phyloP scores from a whole-genome alignment of 1,140 invertebrate genomes.

The Zaprionus africanus region DNA sequence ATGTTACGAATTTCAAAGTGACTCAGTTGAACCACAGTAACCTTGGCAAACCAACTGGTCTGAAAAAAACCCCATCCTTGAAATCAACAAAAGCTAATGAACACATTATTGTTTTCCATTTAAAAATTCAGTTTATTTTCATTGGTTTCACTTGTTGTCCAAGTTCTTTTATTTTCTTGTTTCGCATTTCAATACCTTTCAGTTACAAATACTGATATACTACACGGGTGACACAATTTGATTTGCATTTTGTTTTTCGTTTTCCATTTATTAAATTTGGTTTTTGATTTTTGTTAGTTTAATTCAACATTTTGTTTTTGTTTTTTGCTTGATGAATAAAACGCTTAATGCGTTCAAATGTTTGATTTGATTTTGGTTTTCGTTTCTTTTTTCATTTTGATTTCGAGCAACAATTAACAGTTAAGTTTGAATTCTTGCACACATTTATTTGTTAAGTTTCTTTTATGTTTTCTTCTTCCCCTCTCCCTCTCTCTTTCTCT shows the following conservation, averaged over 20 bases:
- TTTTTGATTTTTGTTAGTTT: slow-evolving; percentile 47
- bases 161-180: slow-evolving; percentile 58
- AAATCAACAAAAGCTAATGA: slow-evolving; percentile 10
- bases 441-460: slow-evolving; percentile 47
- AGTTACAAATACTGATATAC: slow-evolving; percentile 81
- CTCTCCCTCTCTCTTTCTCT: slow-evolving; percentile 6
- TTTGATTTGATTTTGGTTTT: slow-evolving; percentile 59
- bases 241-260: slow-evolving; percentile 63
- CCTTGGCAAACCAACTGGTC: neutral
- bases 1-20: neutral
- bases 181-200: slow-evolving; percentile 65
- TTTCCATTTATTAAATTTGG: slow-evolving; percentile 52
- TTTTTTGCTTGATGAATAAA: slow-evolving; percentile 70
- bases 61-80: neutral
- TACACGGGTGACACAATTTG: slow-evolving; percentile 79
- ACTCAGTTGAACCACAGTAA: neutral
- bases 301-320: slow-evolving; percentile 64
- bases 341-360: slow-evolving; percentile 76
- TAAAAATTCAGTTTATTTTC: slow-evolving; percentile 81
- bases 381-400: slow-evolving; percentile 48
- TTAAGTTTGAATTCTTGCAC: slow-evolving; percentile 74
- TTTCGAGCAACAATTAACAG: slow-evolving; percentile 79
- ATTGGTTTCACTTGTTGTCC: slow-evolving; percentile 64
- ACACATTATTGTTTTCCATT: slow-evolving; percentile 44
- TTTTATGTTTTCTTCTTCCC: neutral